These are phyloP conservation scores for Terrapene triunguis DNA, from an alignment of 2,113 vertebrate genomes.

Conservation along the genomic window DNA sequence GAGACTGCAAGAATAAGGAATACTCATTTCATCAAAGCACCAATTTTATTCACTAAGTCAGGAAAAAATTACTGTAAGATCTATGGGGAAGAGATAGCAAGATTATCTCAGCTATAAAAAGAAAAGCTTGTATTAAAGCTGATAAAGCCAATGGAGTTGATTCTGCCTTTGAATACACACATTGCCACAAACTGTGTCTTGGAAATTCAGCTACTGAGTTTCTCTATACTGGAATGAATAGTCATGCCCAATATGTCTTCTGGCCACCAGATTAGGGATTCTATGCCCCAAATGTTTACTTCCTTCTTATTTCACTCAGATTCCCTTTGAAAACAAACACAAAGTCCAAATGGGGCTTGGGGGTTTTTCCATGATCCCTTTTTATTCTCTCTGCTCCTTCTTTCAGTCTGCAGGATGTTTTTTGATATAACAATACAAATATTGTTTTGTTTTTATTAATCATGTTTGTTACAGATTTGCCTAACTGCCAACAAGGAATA, in stretches of 20 bases:
- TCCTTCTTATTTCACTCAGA: neutral
- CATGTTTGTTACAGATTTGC: neutral
- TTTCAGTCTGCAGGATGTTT: neutral
- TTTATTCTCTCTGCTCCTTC: neutral
- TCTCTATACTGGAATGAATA: neutral
- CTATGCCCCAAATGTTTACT: neutral
- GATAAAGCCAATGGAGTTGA: neutral
- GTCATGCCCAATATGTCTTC: neutral
- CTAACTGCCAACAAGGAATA: neutral
- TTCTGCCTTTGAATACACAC: neutral
- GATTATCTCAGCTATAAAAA: slow-evolving; percentile 6
- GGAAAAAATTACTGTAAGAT: slow-evolving; percentile 22
- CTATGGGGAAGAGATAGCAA: neutral
- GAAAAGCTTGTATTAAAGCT: neutral
- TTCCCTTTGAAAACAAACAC: neutral
- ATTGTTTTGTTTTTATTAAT: neutral
- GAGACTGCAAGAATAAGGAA: slow-evolving; percentile 51
- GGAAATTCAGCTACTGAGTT: neutral
- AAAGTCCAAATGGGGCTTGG: neutral
- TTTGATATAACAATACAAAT: neutral
- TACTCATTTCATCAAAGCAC: slow-evolving; percentile 34
- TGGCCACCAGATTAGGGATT: neutral
- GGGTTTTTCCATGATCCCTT: neutral
- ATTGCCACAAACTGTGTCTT: neutral
- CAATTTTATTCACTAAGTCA: slow-evolving; percentile 42